phyloP scores from a whole-genome alignment of 2,888 invertebrate species.

The Calliopum simillimum region DNA sequence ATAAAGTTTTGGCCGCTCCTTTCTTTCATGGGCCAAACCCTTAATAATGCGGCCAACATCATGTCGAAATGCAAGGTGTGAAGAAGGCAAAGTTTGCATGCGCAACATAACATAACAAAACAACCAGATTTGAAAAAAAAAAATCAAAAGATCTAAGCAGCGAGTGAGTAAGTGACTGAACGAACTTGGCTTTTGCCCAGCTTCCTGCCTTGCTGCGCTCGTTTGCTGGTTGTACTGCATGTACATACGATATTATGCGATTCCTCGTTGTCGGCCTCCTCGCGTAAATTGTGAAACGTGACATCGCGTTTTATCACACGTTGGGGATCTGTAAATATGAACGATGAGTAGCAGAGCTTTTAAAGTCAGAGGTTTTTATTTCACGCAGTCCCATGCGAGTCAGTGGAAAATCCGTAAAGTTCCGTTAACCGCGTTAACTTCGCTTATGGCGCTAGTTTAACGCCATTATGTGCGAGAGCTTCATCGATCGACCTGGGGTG shows the following conservation, averaged over 20 bases:
- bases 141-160: too few species aligned
- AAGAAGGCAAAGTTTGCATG: neutral
- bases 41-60: conserved; percentile 41
- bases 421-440: neutral
- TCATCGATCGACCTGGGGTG: too few species aligned
- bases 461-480: neutral
- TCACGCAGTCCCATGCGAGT: too few species aligned
- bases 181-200: too few species aligned
- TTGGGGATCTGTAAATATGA: conserved; percentile 1
- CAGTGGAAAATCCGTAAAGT: too few species aligned
- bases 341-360: neutral
- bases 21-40: conserved; percentile 2
- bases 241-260: neutral
- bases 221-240: too few species aligned
- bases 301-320: conserved; percentile 4
- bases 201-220: too few species aligned
- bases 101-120: neutral
- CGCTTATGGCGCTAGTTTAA: neutral
- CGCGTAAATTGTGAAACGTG: neutral
- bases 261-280: neutral
- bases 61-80: conserved; percentile 4
- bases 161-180: too few species aligned
- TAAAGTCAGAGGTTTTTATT: too few species aligned
- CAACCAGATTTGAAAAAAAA: neutral
- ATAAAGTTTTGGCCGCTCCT: too few species aligned